Evolutionary conservation across 35 echinoderm and acorn worm species (phyloP).

Genomic region (Diadema setosum): DNA sequence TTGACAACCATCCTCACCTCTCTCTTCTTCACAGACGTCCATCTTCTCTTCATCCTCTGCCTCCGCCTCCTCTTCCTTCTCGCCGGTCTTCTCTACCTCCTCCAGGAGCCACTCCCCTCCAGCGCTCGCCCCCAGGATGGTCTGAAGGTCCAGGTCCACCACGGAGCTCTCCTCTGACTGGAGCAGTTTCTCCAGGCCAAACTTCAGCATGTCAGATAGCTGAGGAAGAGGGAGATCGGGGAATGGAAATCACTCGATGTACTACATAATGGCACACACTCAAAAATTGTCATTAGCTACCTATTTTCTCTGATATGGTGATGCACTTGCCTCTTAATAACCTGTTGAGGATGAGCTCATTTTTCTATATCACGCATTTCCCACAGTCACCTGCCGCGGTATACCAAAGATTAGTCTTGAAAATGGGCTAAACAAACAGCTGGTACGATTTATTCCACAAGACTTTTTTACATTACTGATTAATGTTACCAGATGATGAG

Average conservation of each 20-base stretch:
- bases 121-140: conserved; percentile 75
- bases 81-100: conserved; percentile 18
- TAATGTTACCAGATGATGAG: no score
- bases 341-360: no score
- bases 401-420: no score
- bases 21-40: conserved; percentile 18
- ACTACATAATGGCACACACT: neutral
- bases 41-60: conserved; percentile 5
- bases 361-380: no score
- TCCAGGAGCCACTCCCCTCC: conserved; percentile 81
- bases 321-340: no score
- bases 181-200: conserved; percentile 89
- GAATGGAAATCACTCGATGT: neutral
- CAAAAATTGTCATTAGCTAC: no score
- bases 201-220: conserved; percentile 96
- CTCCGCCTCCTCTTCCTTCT: conserved; percentile 22
- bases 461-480: no score
- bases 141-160: conserved; percentile 54
- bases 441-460: no score
- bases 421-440: no score
- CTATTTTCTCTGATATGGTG: no score
- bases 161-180: conserved; percentile 68
- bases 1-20: no score
- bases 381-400: no score
- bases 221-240: neutral